phyloP scores from a whole-genome alignment of 1,140 invertebrate species.

The Plodia interpunctella region DNA sequence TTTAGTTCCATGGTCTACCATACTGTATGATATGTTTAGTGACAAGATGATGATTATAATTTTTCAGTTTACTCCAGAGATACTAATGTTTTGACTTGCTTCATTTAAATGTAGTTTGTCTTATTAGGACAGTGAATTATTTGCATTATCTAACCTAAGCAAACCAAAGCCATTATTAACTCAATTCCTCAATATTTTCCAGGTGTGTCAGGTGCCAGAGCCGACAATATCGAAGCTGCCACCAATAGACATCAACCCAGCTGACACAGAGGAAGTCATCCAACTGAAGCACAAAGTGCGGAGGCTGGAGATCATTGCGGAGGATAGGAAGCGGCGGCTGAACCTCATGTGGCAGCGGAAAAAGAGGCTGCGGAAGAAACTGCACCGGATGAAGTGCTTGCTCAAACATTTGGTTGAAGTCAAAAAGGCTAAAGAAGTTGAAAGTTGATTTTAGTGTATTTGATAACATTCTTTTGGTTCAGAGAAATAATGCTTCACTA shows the following conservation, averaged over 20 bases:
- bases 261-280: slow-evolving; percentile 47
- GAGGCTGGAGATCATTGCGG: slow-evolving; percentile 49
- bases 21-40: no score
- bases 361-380: slow-evolving; percentile 34
- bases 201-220: slow-evolving; percentile 45
- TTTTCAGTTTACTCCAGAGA: no score
- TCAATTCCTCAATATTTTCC: not conserved
- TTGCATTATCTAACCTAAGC: no score
- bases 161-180: no score
- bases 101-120: no score
- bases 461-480: no score
- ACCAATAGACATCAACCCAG: slow-evolving; percentile 34
- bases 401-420: slow-evolving; percentile 48
- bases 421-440: slow-evolving; percentile 27
- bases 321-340: slow-evolving; percentile 38
- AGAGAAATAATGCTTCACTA: no score
- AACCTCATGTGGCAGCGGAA: slow-evolving; percentile 45
- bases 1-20: no score
- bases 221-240: slow-evolving; percentile 41
- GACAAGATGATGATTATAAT: no score
- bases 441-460: not conserved
- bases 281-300: slow-evolving; percentile 48
- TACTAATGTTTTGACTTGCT: no score
- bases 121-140: no score
- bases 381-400: slow-evolving; percentile 39